These are phyloP conservation scores for Neodontobutis hainanensis DNA, from an alignment of 2,113 vertebrate species.

Conservation along the genomic window DNA sequence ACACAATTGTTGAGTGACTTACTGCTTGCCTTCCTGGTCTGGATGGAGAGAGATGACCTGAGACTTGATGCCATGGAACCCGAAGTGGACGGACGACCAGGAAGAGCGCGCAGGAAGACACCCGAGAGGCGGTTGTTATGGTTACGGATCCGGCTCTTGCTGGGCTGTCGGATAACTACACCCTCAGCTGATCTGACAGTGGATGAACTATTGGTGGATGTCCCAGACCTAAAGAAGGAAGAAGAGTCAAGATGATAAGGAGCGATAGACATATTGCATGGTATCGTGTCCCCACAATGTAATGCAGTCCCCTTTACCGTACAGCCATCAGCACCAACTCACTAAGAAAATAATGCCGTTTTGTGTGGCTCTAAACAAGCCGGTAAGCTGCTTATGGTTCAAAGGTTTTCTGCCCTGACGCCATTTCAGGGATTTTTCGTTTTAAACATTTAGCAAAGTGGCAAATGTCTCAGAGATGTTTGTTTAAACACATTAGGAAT, in stretches of 20 bases:
- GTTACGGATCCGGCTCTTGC: constrained; percentile 72
- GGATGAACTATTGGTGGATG: constrained; percentile 54
- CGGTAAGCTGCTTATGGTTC: constrained; percentile 69
- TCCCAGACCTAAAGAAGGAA: constrained; percentile 63
- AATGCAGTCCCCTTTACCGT: constrained; percentile 6
- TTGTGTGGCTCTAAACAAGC: constrained; percentile 37
- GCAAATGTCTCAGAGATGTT: no score
- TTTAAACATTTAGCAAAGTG: not conserved
- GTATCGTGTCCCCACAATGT: constrained; percentile 5
- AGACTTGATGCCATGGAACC: constrained; percentile 47
- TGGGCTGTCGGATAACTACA: constrained; percentile 63
- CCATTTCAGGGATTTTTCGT: constrained; percentile 24
- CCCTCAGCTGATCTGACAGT: constrained; percentile 64
- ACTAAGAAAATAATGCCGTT: constrained; percentile 54
- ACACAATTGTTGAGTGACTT: constrained; percentile 26
- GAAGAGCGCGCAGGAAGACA: constrained; percentile 69
- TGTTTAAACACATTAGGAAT: no score
- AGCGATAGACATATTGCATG: not conserved
- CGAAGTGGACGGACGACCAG: constrained; percentile 35
- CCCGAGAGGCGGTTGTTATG: constrained; percentile 79
- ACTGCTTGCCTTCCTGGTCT: constrained; percentile 62
- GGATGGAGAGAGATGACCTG: constrained; percentile 47
- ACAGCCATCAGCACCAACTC: constrained; percentile 31
- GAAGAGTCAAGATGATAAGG: not conserved
- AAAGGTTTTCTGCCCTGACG: constrained; percentile 52